Evolutionary conservation across 2,888 invertebrate species (phyloP), one percentile per base, ranked within the genome.

Genomic region (Steinernema scapterisci): DNA sequence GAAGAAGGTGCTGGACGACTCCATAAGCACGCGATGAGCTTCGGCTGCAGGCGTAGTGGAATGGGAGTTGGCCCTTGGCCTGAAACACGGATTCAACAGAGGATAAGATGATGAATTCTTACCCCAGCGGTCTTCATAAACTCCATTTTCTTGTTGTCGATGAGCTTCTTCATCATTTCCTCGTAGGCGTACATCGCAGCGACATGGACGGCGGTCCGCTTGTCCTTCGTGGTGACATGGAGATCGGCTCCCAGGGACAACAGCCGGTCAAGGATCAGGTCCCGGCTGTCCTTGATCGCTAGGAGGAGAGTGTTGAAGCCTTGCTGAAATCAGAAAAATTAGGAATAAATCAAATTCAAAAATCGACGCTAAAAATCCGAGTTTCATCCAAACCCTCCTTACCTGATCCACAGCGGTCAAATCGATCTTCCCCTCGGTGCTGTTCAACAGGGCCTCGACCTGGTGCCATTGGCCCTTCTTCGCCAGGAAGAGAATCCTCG

Each of bases 171-270:
- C 74, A 97, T 90, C 87, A 95, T 93, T 88, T 97, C 96, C 89
- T 97, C 97, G 84, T 95, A 91, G 73, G 95, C 94, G 89, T 94
- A 93, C 92, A 94, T 93, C 27, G 95, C 94, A 16, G 96, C 94
- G 88, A 95, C 93, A 89, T 97, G 97, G 73, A 96, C 91, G 44
- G 93, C 94, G 90, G 95, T 96, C 90, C 94, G 93, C 89, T 95
- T 95, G 89, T 97, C 97, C 97, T 85, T 86, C 7, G 84, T 83
- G 23, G 75, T 80, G 46, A 77, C 77, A 56, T 82, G 88, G 38
- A 89, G 80, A 72, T 88, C 85, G 7, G 88, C 88, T 5, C 89
- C 89, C 9, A 88, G 83, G 16, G 88, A 88, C 27, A 89, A 74
- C 16, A 89, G 84, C 72, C 88, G 80, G 73, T 89, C 89, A 5